Evolutionary conservation across 2,797 vertebrate genomes (phyloP), one percentile per base, ranked within the genome.

Genomic region (Spinibarbus caldwelli): DNA sequence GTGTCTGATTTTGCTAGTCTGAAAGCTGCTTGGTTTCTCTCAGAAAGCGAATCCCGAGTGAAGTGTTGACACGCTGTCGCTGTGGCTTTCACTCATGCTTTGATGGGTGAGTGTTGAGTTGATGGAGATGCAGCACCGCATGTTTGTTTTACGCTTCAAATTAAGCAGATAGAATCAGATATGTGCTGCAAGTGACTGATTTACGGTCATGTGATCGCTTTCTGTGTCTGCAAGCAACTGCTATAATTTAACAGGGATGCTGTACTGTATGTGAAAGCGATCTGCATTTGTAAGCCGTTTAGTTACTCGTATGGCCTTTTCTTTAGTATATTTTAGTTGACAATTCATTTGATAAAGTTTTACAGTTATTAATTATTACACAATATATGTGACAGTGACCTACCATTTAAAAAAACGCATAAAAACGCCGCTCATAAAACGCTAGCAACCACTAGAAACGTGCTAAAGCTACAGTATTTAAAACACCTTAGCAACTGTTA

Each of bases 201-300:
- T 29, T 76, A 45, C 31, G 26, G 45, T 72, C 36, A 71, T 43
- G 15, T 23, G 14, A n/a, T 70, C n/a, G 6, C 2, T 78, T 81
- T 78, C 77, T 81, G 86, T 88, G 82, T 19, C 10, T 14, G 45
- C 14, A 26, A 14, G 52, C 52, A 57, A 14, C 12, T 38, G 31
- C 34, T 57, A 4, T n/a, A 11, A 11, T 57, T 23, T 54, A 49
- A 2, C 49, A 54, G 8, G 3, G 7, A 9, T 5, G 3, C 8
- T 54, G 7, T 54, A 11, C 54, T 11, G 54, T 52, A 19, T 54
- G 47, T 57, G 75, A 77, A 49, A 77, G 23, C 23, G 4, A 57
- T n/a, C 1, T 7, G 10, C 54, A n/a, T 57, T 57, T 57, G 3
- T n/a, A 57, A 57, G 54, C 54, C 9, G 9, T 57, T 57, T n/a